These are phyloP conservation scores for Micromesistius poutassou DNA, from an alignment of 2,797 vertebrate genomes.

Conservation along the genomic window DNA sequence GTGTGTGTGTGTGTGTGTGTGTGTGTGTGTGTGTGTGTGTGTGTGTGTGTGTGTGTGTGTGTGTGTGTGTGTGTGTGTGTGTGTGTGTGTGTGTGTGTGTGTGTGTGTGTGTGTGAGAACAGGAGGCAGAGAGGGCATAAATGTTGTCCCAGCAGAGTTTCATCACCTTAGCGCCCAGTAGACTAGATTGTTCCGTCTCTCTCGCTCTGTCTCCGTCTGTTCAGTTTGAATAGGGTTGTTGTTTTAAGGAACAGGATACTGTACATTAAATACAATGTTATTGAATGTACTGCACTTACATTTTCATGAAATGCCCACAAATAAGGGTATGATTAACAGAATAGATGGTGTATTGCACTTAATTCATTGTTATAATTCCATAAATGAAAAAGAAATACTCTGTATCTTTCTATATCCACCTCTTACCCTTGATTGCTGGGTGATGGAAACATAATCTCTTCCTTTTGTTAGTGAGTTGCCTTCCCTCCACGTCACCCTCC, in stretches of 20 bases:
- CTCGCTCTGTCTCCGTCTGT: neutral
- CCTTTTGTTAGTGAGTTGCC: neutral
- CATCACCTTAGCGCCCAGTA: neutral
- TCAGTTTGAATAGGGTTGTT: neutral
- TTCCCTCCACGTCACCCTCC: neutral
- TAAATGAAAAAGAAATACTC: neutral
- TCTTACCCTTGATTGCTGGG: neutral
- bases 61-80: neutral
- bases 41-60: constrained; percentile 8
- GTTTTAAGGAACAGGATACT: neutral
- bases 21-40: constrained; percentile 9
- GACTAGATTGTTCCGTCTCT: neutral
- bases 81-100: too few relatives aligned
- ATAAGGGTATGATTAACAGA: neutral
- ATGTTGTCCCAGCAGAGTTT: neutral
- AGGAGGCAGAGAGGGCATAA: neutral
- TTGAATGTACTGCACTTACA: neutral
- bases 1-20: constrained; percentile 3
- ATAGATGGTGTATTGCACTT: neutral
- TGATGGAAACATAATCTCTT: neutral
- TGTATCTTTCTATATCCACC: neutral
- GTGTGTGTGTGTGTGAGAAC: neutral
- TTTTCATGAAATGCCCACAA: neutral
- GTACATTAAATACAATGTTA: neutral
- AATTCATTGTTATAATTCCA: neutral